phyloP scores from a whole-genome alignment of 2,888 invertebrate genomes.

The Pyrrhia umbra region DNA sequence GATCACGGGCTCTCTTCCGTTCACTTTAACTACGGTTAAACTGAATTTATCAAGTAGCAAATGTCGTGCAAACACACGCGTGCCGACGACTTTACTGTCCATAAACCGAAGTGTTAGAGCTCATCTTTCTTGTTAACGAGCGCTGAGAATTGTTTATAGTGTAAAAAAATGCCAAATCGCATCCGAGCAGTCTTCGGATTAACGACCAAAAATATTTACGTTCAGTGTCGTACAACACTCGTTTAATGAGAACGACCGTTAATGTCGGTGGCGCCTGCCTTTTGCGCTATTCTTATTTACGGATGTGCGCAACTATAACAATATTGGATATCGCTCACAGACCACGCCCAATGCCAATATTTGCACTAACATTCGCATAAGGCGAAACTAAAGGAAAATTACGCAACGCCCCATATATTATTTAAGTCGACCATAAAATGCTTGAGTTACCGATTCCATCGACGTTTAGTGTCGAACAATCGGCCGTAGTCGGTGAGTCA shows the following conservation, averaged over 20 bases:
- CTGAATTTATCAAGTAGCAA: slow-evolving; percentile 75
- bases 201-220: slow-evolving; percentile 85
- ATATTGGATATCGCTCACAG: slow-evolving; percentile 52
- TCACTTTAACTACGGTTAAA: slow-evolving; percentile 65
- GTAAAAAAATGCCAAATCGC: slow-evolving; percentile 83
- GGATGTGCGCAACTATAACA: slow-evolving; percentile 45
- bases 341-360: slow-evolving; percentile 70
- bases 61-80: slow-evolving; percentile 78
- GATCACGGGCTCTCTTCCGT: slow-evolving; percentile 50
- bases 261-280: slow-evolving; percentile 56
- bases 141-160: slow-evolving; percentile 86
- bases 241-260: slow-evolving; percentile 68
- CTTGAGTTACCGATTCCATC: slow-evolving; percentile 87
- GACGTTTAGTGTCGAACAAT: slow-evolving; percentile 88
- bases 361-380: slow-evolving; percentile 77
- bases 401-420: slow-evolving; percentile 88
- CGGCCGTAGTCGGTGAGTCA: slow-evolving; percentile 84
- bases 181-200: slow-evolving; percentile 75
- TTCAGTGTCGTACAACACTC: slow-evolving; percentile 69
- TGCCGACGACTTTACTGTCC: slow-evolving; percentile 87
- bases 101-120: slow-evolving; percentile 88
- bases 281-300: slow-evolving; percentile 51
- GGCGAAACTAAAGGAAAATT: slow-evolving; percentile 79
- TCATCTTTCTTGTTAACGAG: slow-evolving; percentile 90
- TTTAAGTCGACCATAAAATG: slow-evolving; percentile 85